These are phyloP conservation scores for Xenotilapia longispinis DNA, from an alignment of 2,113 vertebrate genomes.

Conservation along the genomic window DNA sequence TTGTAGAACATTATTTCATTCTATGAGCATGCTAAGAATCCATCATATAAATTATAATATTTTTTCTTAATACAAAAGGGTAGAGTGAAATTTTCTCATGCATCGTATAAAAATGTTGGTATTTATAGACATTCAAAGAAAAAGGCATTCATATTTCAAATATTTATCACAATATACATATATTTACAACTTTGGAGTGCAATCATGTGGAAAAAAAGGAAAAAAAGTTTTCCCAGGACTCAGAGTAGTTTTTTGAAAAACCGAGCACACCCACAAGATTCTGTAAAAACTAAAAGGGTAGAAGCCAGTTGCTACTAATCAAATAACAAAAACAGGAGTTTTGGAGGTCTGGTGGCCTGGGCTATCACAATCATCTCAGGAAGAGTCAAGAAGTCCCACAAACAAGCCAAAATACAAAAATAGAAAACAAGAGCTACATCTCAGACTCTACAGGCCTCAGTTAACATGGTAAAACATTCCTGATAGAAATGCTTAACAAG, in stretches of 20 bases:
- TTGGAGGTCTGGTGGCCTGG: neutral
- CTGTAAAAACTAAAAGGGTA: neutral
- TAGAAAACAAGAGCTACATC: neutral
- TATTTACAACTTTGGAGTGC: neutral
- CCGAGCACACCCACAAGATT: neutral
- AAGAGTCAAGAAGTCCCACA: neutral
- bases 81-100: neutral
- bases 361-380: neutral
- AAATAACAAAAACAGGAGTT: neutral
- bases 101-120: neutral
- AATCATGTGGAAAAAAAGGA: neutral
- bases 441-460: neutral
- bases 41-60: neutral
- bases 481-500: neutral
- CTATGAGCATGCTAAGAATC: neutral
- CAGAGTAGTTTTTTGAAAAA: neutral
- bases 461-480: neutral
- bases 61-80: neutral
- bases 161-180: neutral
- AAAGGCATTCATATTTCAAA: neutral
- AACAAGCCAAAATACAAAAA: neutral
- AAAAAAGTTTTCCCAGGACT: neutral
- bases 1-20: neutral
- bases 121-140: neutral
- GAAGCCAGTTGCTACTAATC: neutral